Percentiles rank a stretch among this genome's conserved stretches.
Conservation (phyloP, 2,797 vertebrate species). For the Cryptoblepharus egeriae region DNA sequence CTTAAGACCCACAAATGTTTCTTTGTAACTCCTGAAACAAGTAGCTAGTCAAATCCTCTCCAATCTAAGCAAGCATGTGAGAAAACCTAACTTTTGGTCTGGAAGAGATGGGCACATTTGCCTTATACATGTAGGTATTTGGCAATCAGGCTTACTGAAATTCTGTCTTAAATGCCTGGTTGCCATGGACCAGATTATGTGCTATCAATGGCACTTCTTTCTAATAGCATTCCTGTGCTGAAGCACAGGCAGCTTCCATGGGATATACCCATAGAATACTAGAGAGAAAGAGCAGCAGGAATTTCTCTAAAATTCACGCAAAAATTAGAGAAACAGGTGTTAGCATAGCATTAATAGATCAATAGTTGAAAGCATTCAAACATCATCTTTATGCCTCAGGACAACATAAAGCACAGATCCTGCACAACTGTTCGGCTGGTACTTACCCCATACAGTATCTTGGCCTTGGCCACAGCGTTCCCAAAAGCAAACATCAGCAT, state of each 20-base stretch:
- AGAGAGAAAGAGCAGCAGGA: neutral
- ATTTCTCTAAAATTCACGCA: neutral
- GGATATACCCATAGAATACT: neutral
- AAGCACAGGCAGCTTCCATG: neutral
- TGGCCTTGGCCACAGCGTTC: constrained; percentile 88
- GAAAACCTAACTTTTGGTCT: neutral
- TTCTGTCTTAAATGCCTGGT: neutral
- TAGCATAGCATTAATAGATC: neutral
- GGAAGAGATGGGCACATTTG: neutral
- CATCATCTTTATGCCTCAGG: neutral
- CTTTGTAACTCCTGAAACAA: neutral
- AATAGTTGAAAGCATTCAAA: neutral
- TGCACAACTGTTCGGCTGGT: neutral
- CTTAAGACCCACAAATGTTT: neutral
- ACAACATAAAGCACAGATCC: neutral
- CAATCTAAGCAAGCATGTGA: neutral
- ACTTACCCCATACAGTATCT: constrained; percentile 85
- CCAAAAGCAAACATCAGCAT: constrained; percentile 93
- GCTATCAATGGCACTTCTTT: neutral
- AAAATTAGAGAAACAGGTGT: neutral
- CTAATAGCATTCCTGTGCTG: no score
- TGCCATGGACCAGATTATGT: neutral
- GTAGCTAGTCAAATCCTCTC: neutral
- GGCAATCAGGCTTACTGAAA: neutral
- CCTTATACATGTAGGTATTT: neutral